Evolutionary conservation across 92 coral and sea anemone species (phyloP).

Genomic region (Porites lobata): DNA sequence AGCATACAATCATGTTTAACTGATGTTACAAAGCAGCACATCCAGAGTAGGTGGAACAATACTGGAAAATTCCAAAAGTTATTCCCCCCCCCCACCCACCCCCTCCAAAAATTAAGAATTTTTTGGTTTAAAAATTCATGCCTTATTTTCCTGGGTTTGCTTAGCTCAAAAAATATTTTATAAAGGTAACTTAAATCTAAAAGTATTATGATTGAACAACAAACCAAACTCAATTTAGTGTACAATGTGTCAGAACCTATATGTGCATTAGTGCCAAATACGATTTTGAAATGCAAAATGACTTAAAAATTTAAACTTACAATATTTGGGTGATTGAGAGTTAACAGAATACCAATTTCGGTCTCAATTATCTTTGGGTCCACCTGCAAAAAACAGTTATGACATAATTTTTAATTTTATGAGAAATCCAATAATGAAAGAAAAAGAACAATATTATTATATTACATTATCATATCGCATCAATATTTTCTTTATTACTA

Average conservation of each 20-base stretch:
- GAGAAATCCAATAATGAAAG: too few relatives aligned
- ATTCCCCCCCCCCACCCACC: neutral
- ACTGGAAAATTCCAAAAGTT: neutral
- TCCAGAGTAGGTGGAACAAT: neutral
- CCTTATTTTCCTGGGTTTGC: too few relatives aligned
- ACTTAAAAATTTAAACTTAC: constrained; percentile 65
- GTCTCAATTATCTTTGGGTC: constrained; percentile 94
- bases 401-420: too few relatives aligned
- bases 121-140: too few relatives aligned
- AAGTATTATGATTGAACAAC: too few relatives aligned
- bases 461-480: too few relatives aligned
- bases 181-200: too few relatives aligned
- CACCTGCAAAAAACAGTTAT: constrained; percentile 64
- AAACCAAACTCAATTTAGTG: too few relatives aligned
- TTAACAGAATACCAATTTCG: constrained; percentile 89
- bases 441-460: too few relatives aligned
- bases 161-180: too few relatives aligned
- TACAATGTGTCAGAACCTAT: neutral
- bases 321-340: constrained; percentile 87
- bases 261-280: neutral
- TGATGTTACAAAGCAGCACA: neutral
- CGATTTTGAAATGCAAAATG: neutral
- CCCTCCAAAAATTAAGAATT: neutral
- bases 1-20: neutral
- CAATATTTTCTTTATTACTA: too few relatives aligned